Percentiles rank a stretch among this genome's conserved stretches.
Conservation (phyloP, 2,113 vertebrate species). For the Cyanoderma ruficeps region DNA sequence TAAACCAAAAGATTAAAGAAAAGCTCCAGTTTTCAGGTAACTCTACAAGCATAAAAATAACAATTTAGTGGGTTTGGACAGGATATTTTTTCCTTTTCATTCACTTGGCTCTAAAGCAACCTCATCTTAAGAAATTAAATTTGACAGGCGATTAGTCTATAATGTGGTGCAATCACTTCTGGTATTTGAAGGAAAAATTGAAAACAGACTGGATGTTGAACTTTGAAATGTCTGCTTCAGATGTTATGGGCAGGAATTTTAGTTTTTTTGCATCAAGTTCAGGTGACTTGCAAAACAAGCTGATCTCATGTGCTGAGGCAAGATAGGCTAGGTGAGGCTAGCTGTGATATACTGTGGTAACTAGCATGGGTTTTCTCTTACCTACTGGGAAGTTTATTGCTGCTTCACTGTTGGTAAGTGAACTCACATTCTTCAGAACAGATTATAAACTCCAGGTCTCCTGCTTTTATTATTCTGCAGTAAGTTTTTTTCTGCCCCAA, state of each 20-base stretch:
- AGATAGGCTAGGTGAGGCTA: background rate
- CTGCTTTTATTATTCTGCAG: background rate
- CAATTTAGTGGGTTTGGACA: constrained; percentile 33
- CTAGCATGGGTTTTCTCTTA: constrained; percentile 23
- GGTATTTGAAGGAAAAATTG: constrained; percentile 63
- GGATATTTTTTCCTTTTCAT: constrained; percentile 46
- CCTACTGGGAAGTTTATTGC: constrained; percentile 22
- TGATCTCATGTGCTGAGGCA: background rate
- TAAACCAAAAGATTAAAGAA: constrained; percentile 37
- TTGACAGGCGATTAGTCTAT: constrained; percentile 70
- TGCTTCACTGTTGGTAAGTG: background rate
- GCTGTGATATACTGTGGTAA: background rate
- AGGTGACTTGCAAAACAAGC: background rate
- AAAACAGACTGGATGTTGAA: constrained; percentile 52
- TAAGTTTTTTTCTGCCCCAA: background rate
- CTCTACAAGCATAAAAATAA: constrained; percentile 39
- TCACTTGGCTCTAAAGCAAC: constrained; percentile 46
- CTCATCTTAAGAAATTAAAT: constrained; percentile 68
- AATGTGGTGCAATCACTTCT: constrained; percentile 56
- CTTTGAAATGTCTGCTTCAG: constrained; percentile 20
- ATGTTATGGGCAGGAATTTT: background rate
- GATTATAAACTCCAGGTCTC: background rate
- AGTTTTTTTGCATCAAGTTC: background rate
- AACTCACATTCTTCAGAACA: background rate
- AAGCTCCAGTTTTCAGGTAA: constrained; percentile 22